Conservation (phyloP, 2,113 vertebrate species). For the Micronycteris hirsuta region DNA sequence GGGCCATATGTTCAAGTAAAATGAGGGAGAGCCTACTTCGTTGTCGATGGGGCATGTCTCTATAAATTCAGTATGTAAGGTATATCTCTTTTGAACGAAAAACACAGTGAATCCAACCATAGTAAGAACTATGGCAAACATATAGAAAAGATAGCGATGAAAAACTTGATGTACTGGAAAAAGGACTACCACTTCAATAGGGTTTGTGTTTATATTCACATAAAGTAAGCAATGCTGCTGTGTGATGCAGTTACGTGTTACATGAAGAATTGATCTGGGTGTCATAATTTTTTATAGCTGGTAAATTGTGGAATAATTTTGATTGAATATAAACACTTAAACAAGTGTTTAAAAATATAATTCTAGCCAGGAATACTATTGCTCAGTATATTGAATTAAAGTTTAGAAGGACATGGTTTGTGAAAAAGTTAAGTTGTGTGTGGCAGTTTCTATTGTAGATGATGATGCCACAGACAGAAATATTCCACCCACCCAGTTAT, state of each 20-base stretch:
- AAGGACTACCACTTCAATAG: background rate
- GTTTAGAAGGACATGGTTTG: background rate
- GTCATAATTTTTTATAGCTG: background rate
- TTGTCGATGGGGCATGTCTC: background rate
- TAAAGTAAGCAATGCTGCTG: background rate
- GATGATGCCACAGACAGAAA: background rate
- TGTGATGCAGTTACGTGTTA: background rate
- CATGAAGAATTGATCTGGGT: background rate
- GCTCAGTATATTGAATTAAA: background rate
- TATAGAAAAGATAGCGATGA: background rate
- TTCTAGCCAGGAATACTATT: background rate
- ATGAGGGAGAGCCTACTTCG: background rate
- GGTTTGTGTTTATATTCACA: background rate
- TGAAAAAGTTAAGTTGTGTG: background rate
- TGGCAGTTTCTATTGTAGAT: background rate
- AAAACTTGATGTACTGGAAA: background rate
- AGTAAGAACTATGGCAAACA: background rate
- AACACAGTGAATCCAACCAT: background rate
- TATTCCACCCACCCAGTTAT: background rate
- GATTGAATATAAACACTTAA: background rate
- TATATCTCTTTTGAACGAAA: background rate
- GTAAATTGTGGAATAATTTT: conserved; percentile 9
- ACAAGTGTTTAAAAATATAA: conserved; percentile 1
- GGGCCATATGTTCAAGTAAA: background rate
- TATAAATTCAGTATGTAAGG: background rate